These are phyloP conservation scores for Ochropleura plecta DNA, from an alignment of 2,888 invertebrate species.

Conservation along the genomic window DNA sequence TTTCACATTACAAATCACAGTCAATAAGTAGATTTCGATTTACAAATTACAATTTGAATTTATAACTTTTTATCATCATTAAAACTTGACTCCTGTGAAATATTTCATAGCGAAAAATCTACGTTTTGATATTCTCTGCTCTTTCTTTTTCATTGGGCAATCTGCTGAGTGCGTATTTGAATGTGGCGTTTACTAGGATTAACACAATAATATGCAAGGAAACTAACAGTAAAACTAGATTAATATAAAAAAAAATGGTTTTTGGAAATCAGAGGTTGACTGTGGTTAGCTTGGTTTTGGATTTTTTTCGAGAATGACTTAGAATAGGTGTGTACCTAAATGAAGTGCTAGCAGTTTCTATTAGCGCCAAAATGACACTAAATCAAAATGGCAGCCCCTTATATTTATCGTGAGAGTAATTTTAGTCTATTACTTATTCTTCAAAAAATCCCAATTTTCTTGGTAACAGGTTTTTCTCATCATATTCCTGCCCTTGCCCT, in stretches of 20 bases:
- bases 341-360: background rate
- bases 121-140: constrained; percentile 10
- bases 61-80: no score
- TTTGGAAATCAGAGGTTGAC: background rate
- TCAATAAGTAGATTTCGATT: background rate
- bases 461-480: no score
- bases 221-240: background rate
- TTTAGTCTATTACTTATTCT: background rate
- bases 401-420: background rate
- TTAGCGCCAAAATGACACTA: background rate
- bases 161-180: background rate
- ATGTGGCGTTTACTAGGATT: background rate
- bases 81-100: constrained; percentile 11
- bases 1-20: background rate
- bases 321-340: no score
- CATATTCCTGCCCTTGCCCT: no score
- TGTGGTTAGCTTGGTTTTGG: background rate
- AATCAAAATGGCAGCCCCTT: background rate
- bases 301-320: background rate
- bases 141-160: background rate
- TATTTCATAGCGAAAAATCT: background rate
- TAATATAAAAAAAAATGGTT: background rate
- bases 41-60: constrained; percentile 33
- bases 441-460: background rate
- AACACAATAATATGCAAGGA: background rate